Evolutionary conservation across 2,797 vertebrate species (phyloP), one percentile per base, ranked within the genome.

Genomic region (Rachycentron canadum): DNA sequence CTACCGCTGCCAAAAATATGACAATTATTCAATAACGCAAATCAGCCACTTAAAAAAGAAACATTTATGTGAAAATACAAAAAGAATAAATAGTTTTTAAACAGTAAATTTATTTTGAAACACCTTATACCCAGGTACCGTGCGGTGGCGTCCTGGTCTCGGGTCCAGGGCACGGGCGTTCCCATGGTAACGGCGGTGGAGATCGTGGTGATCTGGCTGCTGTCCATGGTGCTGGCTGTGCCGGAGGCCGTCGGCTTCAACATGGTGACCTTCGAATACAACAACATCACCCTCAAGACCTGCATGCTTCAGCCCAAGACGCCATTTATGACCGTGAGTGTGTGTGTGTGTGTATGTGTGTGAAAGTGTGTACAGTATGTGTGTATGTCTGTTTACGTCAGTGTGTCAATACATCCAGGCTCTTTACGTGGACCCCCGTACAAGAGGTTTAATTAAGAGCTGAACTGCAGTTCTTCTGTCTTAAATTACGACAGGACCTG

Each of bases 71-170:
- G 12, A 3, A 3, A 13, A 40, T 40, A 11, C 38, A 40, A 13
- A 40, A 4, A 40, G 45, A 36, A 25, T 4, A 19, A 7, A 13
- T 14, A 53, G n/a, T n/a, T n/a, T n/a, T n/a, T n/a, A n/a, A n/a
- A n/a, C n/a, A n/a, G n/a, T n/a, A 32, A 32, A 0, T 0, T 28
- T 0, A 26, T 32, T 63, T 32, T 4, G 0, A 52, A 62, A 6
- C 8, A 45, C 19, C 0, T 12, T 28, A 43, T 40, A 0, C 16
- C 1, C 91, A 99, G 98, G 91, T 99, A 98, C n/a, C 96, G 97
- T 32, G 98, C 98, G 0, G 98, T 99, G 76, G 96, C 94, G 0
- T 98, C 98, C 38, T 99, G 98, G 98, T 98, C 95, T 10, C 95
- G 98, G 3, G 96, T 99, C 1, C 97, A 96, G 79, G 95, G 96